Conservation (phyloP, 2,113 vertebrate genomes). For the Polyodon spathula region DNA sequence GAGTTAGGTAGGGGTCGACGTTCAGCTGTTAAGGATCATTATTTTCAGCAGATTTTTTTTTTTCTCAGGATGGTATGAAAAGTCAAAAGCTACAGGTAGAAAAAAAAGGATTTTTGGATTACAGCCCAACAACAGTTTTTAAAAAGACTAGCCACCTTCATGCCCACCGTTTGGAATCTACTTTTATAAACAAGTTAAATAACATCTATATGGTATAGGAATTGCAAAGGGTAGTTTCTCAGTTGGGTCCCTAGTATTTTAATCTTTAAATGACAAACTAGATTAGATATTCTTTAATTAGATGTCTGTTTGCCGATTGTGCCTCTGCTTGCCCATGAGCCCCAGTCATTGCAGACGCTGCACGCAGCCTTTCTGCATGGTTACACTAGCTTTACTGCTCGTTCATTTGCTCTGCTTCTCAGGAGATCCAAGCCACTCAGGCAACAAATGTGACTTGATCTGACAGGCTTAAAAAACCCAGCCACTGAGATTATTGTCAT, state of each 20-base stretch:
- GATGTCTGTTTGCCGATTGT: neutral
- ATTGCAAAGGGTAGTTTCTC: neutral
- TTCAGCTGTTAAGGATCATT: neutral
- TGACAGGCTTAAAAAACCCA: conserved; percentile 12
- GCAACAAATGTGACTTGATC: conserved; percentile 4
- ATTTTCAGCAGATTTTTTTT: neutral
- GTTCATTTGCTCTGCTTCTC: conserved; percentile 11
- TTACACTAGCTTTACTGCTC: conserved; percentile 3
- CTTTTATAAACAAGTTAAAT: neutral
- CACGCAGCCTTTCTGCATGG: conserved; percentile 7
- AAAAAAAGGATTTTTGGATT: neutral
- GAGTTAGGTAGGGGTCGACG: neutral
- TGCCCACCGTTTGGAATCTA: neutral
- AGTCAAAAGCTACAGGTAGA: neutral
- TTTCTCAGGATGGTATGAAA: neutral
- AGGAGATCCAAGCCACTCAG: conserved; percentile 13
- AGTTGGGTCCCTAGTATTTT: neutral
- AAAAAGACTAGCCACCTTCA: neutral
- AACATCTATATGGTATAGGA: neutral
- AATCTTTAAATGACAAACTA: conserved; percentile 5
- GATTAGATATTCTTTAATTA: conserved; percentile 2
- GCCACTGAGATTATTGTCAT: conserved; percentile 16
- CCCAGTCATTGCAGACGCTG: conserved; percentile 10
- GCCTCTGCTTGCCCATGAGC: conserved; percentile 2
- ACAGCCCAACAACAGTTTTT: neutral